Conservation (phyloP, 1,140 invertebrate genomes). For the Drosophila willistoni region DNA sequence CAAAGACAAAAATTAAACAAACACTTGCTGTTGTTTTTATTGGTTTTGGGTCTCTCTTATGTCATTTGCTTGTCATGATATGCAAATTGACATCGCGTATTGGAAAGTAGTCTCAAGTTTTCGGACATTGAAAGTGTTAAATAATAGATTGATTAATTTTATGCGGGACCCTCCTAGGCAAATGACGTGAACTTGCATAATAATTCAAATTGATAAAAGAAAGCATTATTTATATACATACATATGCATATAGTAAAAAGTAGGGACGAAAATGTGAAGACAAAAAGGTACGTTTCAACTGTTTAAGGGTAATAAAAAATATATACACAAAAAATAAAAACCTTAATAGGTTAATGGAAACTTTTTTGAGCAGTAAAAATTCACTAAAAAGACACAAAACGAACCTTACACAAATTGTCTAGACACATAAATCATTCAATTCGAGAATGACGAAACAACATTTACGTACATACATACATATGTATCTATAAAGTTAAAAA, state of each 20-base stretch:
- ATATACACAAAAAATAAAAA: background rate
- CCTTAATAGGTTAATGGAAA: constrained; percentile 3
- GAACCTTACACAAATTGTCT: constrained; percentile 1
- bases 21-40: background rate
- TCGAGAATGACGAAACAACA: background rate
- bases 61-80: constrained; percentile 8
- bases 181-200: background rate
- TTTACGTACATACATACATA: background rate
- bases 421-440: constrained; percentile 13
- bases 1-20: background rate
- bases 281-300: background rate
- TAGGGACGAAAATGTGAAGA: background rate
- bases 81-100: background rate
- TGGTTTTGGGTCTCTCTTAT: background rate
- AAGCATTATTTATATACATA: background rate
- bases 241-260: background rate
- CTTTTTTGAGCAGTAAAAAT: constrained; percentile 1
- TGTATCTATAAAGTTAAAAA: too few species aligned
- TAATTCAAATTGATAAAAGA: background rate
- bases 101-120: background rate
- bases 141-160: constrained; percentile 26
- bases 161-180: constrained; percentile 1
- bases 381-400: background rate
- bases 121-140: constrained; percentile 18
- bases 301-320: background rate